A percentile compares a stretch with the other conserved stretches of the same genome.
phyloP scores from a whole-genome alignment of 2,888 invertebrate genomes.

The Idaea dimidiata region DNA sequence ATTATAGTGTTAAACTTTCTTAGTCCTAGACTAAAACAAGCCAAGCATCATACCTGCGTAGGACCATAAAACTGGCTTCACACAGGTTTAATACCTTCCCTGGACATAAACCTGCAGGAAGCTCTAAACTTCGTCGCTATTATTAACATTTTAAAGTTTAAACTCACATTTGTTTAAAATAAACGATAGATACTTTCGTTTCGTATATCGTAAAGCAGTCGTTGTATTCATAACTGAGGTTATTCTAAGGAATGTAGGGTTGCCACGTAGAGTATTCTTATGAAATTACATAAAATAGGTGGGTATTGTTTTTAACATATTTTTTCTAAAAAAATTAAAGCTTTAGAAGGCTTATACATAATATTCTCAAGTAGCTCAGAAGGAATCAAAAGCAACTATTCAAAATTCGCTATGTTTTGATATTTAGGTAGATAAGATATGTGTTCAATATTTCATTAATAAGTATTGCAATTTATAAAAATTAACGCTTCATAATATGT shows the following conservation, averaged over 20 bases:
- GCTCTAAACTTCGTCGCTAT: conserved; percentile 38
- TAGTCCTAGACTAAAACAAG: background rate
- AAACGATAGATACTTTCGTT: conserved; percentile 44
- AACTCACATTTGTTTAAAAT: conserved; percentile 54
- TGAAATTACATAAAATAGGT: background rate
- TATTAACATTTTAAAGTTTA: conserved; percentile 42
- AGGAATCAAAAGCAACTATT: no score
- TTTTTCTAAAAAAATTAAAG: no score
- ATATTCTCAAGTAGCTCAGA: no score
- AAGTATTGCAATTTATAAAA: no score
- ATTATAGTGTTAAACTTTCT: background rate
- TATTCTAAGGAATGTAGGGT: conserved; percentile 32
- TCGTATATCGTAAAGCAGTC: conserved; percentile 59
- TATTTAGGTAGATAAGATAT: no score
- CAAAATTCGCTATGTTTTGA: no score
- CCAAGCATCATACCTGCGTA: background rate
- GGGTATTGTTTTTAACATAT: background rate
- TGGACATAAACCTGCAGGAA: conserved; percentile 35
- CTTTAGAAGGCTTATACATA: no score
- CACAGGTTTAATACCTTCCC: background rate
- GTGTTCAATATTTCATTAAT: no score
- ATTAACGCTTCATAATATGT: no score
- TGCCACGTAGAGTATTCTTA: conserved; percentile 9
- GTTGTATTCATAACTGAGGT: conserved; percentile 52
- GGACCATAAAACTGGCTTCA: background rate